Percentiles rank a stretch among this genome's conserved stretches.
These are phyloP conservation scores for Ictalurus punctatus DNA, from an alignment of 2,113 vertebrate genomes.

Conservation along the genomic window DNA sequence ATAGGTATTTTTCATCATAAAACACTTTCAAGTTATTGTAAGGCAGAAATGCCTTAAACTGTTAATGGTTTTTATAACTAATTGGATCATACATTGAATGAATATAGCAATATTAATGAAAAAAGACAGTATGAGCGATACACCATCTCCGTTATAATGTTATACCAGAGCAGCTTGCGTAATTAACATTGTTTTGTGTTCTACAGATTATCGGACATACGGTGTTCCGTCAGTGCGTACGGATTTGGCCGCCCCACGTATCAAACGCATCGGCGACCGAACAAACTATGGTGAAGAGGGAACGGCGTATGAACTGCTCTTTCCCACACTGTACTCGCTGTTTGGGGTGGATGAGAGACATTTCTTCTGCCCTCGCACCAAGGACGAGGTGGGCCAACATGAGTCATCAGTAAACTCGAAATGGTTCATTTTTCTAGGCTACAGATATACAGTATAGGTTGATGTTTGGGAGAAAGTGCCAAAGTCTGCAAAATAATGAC, in stretches of 20 bases:
- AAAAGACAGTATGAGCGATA: neutral
- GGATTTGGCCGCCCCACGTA: conserved; percentile 76
- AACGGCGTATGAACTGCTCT: conserved; percentile 69
- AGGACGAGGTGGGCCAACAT: conserved; percentile 76
- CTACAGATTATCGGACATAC: conserved; percentile 67
- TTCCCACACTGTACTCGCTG: conserved; percentile 74
- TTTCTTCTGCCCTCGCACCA: conserved; percentile 77
- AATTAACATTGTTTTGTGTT: neutral
- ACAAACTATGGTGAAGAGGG: conserved; percentile 81
- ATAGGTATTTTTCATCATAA: too few species aligned
- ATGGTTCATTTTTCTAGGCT: neutral
- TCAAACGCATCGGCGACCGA: conserved; percentile 73
- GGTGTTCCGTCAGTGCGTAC: conserved; percentile 79
- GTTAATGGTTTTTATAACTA: neutral
- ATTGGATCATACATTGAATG: neutral
- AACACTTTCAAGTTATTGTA: too few species aligned
- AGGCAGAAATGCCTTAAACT: neutral
- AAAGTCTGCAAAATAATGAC: neutral
- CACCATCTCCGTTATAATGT: too few species aligned
- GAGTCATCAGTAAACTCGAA: neutral
- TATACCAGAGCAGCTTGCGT: neutral
- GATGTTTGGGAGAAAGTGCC: neutral
- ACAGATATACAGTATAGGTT: too few species aligned
- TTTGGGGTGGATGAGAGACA: conserved; percentile 77
- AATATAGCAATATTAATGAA: neutral